A percentile compares a stretch with the other conserved stretches of the same genome.
phyloP scores from a whole-genome alignment of 2,797 vertebrate species.

The Chiloscyllium punctatum region DNA sequence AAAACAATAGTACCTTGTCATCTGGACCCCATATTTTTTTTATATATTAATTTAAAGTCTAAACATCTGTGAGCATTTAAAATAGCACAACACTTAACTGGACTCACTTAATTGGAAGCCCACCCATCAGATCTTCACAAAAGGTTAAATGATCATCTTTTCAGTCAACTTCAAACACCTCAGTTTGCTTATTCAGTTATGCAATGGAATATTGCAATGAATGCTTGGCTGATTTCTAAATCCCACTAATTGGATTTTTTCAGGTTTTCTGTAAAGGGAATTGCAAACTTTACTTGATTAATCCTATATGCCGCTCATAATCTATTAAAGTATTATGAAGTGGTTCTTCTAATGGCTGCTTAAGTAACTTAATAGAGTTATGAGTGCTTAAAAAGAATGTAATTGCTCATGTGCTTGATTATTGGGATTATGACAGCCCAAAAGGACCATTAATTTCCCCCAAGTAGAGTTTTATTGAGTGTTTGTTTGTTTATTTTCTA shows the following conservation, averaged over 20 bases:
- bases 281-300: no score
- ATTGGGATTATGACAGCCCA: not conserved
- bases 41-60: not conserved
- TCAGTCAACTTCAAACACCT: not conserved
- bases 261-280: not conserved
- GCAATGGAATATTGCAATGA: not conserved
- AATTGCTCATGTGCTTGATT: not conserved
- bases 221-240: not conserved
- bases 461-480: not conserved
- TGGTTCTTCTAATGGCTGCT: not conserved
- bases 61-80: not conserved
- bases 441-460: not conserved
- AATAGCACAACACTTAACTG: not conserved
- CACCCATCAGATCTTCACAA: not conserved
- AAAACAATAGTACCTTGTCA: not conserved
- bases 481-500: not conserved
- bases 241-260: not conserved
- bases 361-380: not conserved
- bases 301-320: no score
- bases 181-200: not conserved
- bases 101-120: not conserved
- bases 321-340: not conserved
- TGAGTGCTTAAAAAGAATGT: not conserved
- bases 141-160: not conserved
- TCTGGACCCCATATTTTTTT: not conserved